Evolutionary conservation across 2,113 vertebrate genomes (phyloP).

Genomic region (Hyaena hyaena): DNA sequence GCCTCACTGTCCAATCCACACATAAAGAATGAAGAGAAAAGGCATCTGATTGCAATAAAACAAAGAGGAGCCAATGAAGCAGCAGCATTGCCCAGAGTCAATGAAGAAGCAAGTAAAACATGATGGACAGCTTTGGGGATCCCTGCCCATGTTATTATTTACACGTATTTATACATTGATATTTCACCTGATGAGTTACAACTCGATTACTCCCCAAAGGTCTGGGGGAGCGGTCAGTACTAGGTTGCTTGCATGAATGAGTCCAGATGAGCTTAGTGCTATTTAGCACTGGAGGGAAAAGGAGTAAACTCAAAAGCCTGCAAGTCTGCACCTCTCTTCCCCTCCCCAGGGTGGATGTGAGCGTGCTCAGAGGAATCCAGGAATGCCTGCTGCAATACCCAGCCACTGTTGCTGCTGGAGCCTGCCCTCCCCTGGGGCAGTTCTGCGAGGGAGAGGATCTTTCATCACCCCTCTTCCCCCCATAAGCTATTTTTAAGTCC

Average conservation of each 20-base stretch:
- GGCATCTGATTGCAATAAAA: background rate
- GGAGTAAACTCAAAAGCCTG: constrained; percentile 61
- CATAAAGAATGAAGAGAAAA: background rate
- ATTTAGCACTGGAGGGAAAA: constrained; percentile 32
- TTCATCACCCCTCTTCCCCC: constrained; percentile 82
- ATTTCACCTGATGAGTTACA: constrained; percentile 30
- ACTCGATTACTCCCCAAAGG: constrained; percentile 60
- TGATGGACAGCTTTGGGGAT: background rate
- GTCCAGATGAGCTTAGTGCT: constrained; percentile 63
- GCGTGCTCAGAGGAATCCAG: constrained; percentile 48
- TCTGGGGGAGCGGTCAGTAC: constrained; percentile 43
- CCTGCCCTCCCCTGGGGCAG: background rate
- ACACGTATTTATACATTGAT: background rate
- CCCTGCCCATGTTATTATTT: background rate
- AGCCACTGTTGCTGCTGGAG: constrained; percentile 74
- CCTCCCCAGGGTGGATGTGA: constrained; percentile 34
- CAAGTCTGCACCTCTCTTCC: background rate
- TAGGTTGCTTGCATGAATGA: constrained; percentile 47
- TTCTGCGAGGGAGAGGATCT: constrained; percentile 3
- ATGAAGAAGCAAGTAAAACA: background rate
- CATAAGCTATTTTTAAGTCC: constrained; percentile 69
- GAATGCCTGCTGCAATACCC: constrained; percentile 81
- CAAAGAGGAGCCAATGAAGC: background rate
- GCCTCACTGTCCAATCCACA: background rate
- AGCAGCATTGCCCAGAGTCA: background rate